These are phyloP conservation scores for Cheilosia impressa DNA, from an alignment of 2,888 invertebrate species.

Conservation along the genomic window DNA sequence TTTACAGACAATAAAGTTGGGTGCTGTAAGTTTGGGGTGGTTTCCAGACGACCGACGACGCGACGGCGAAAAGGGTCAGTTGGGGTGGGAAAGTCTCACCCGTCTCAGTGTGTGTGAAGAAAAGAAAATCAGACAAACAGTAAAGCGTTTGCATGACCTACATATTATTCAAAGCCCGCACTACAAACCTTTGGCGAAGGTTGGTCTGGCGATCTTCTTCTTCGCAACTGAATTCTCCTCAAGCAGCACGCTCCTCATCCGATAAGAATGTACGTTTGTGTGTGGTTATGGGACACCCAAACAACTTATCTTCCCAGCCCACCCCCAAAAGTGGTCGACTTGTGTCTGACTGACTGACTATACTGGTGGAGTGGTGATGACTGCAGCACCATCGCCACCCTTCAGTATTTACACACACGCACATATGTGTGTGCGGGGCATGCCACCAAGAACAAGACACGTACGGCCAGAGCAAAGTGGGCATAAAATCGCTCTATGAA, in stretches of 20 bases:
- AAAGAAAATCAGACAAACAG: conserved; percentile 30
- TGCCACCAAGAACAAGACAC: conserved; percentile 60
- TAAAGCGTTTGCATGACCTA: conserved; percentile 59
- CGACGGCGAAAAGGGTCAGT: conserved; percentile 48
- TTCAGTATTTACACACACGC: conserved; percentile 27
- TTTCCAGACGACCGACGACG: conserved; percentile 46
- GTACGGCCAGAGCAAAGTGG: conserved; percentile 69
- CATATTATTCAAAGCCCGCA: conserved; percentile 66
- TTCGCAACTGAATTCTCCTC: conserved; percentile 54
- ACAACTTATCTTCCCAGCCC: conserved; percentile 65
- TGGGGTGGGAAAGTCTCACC: conserved; percentile 47
- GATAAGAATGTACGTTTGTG: conserved; percentile 42
- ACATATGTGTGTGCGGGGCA: conserved; percentile 16
- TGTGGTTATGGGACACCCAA: conserved; percentile 56
- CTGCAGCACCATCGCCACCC: conserved; percentile 45
- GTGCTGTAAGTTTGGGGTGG: conserved; percentile 65
- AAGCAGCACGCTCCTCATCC: conserved; percentile 26
- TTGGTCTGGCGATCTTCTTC: conserved; percentile 43
- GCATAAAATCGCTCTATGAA: conserved; percentile 75
- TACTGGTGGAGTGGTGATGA: conserved; percentile 59
- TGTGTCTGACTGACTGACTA: conserved; percentile 68
- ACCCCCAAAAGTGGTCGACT: conserved; percentile 45
- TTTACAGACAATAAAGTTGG: conserved; percentile 74
- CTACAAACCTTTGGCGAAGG: conserved; percentile 44
- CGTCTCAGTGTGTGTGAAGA: conserved; percentile 31